A percentile compares a stretch with the other conserved stretches of the same genome.
phyloP scores from a whole-genome alignment of 2,797 vertebrate genomes.

The Gobio occitaniae region DNA sequence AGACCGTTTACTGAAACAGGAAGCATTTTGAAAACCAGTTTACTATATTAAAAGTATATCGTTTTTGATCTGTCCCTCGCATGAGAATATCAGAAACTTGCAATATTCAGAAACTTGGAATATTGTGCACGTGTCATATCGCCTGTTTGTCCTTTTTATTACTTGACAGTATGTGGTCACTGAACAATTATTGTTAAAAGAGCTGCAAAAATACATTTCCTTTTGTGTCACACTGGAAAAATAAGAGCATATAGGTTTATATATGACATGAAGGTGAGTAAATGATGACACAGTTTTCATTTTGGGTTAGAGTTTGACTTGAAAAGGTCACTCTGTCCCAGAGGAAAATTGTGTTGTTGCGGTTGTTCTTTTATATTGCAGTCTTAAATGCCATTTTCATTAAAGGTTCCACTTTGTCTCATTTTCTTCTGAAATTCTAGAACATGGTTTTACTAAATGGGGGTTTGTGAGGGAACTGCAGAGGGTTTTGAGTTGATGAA shows the following conservation, averaged over 20 bases:
- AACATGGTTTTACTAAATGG: not conserved
- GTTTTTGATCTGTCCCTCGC: not conserved
- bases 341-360: slow-evolving; percentile 10
- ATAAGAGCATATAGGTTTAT: not conserved
- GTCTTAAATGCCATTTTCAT: slow-evolving; percentile 15
- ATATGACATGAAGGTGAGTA: not conserved
- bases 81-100: not conserved
- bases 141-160: not conserved
- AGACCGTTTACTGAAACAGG: not conserved
- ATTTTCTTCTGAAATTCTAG: not conserved
- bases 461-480: not conserved
- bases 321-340: slow-evolving; percentile 1
- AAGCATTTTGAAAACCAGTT: not conserved
- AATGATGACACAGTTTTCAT: slow-evolving; percentile 15
- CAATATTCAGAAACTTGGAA: not conserved
- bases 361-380: slow-evolving; percentile 13
- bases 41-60: not conserved
- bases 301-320: slow-evolving; percentile 17
- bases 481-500: not conserved
- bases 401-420: not conserved
- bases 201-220: not conserved
- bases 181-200: not conserved
- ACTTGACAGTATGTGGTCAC: not conserved
- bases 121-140: not conserved
- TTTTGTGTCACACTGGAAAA: slow-evolving; percentile 6